Percentiles rank a stretch among this genome's conserved stretches.
These are phyloP conservation scores for Chloroclysta siterata DNA, from an alignment of 2,888 invertebrate species.

Conservation along the genomic window DNA sequence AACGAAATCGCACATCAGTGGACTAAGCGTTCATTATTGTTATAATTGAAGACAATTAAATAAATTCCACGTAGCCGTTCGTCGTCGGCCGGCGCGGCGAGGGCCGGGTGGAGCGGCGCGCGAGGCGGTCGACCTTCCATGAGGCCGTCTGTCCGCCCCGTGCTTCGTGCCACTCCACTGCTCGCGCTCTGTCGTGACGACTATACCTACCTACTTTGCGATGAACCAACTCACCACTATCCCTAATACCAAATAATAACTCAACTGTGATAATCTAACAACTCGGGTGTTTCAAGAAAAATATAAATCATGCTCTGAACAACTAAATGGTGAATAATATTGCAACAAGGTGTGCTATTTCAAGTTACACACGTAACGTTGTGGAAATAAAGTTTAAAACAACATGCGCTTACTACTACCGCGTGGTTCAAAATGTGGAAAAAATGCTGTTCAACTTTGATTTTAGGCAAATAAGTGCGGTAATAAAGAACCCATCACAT, in stretches of 20 bases:
- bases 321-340: not conserved
- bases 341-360: not conserved
- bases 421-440: too few species aligned
- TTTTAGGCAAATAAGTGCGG: too few species aligned
- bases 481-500: too few species aligned
- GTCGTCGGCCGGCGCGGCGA: slow-evolving; percentile 46
- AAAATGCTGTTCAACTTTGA: too few species aligned
- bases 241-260: slow-evolving; percentile 11
- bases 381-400: too few species aligned
- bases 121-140: slow-evolving; percentile 81
- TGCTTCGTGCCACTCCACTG: slow-evolving; percentile 30
- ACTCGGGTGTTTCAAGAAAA: not conserved
- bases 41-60: slow-evolving; percentile 82
- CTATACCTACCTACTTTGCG: slow-evolving; percentile 4
- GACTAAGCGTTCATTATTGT: slow-evolving; percentile 55
- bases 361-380: too few species aligned
- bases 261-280: slow-evolving; percentile 9
- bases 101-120: slow-evolving; percentile 35
- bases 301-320: not conserved
- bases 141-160: slow-evolving; percentile 73
- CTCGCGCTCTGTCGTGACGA: slow-evolving; percentile 10
- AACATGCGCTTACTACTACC: too few species aligned
- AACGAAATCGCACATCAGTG: too few species aligned
- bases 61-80: slow-evolving; percentile 80
- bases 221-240: slow-evolving; percentile 8